Conservation (phyloP, 2,888 invertebrate species). For the Brachylomia viminalis region DNA sequence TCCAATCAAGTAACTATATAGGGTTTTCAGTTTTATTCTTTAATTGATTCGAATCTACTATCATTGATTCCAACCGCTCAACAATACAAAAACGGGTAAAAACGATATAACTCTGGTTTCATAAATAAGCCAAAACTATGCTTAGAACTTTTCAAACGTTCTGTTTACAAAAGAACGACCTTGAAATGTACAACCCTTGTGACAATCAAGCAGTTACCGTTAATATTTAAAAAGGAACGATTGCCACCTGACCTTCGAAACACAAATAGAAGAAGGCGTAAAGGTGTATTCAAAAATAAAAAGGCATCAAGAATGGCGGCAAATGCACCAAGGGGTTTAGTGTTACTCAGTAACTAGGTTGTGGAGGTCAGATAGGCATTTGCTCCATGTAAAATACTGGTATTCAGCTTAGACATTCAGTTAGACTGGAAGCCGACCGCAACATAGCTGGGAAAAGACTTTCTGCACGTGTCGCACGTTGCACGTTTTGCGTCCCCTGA, state of each 20-base stretch:
- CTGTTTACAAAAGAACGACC: neutral
- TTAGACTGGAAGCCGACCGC: neutral
- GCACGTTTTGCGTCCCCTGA: neutral
- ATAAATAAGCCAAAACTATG: neutral
- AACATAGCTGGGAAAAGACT: neutral
- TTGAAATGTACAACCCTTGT: neutral
- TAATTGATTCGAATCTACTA: neutral
- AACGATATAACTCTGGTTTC: neutral
- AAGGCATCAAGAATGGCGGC: neutral
- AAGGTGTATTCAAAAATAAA: neutral
- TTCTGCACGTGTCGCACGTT: too few relatives aligned
- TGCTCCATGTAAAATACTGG: neutral
- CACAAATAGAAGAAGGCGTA: conserved; percentile 8
- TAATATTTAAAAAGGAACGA: conserved; percentile 12
- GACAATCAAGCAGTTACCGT: conserved; percentile 3
- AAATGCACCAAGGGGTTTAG: neutral
- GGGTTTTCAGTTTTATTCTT: neutral
- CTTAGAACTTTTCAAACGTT: neutral
- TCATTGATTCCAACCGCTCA: neutral
- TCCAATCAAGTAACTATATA: neutral
- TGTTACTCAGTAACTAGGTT: neutral
- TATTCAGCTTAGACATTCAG: neutral
- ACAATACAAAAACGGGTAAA: neutral
- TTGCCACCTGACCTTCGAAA: neutral
- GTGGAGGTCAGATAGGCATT: neutral